Evolutionary conservation across 1,140 invertebrate species (phyloP), one percentile per base, ranked within the genome.

Genomic region (Megalonaias nervosa): DNA sequence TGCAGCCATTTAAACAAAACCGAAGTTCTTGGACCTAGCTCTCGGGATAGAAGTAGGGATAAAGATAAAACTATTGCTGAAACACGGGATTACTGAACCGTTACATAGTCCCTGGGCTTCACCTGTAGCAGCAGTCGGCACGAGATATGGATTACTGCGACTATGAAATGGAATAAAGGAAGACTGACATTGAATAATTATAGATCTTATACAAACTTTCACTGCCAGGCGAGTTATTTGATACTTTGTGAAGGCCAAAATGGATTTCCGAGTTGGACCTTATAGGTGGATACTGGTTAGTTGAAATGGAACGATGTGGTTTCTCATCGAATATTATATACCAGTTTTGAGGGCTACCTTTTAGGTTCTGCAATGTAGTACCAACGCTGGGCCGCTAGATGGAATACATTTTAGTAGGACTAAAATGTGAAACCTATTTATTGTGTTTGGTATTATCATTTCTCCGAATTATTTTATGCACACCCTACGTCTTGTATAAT

Each of bases 181-280:
- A 74, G 57, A 58, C 93, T 16, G 93, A 93, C 82, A 12, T 9
- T 71, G 82, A 79, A 0, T 92, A 89, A 0, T 83, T 85, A 2
- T 81, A 85, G 55, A 92, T 93, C 81, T 85, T 78, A 59, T 93
- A 91, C 80, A 92, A 93, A 82, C 69, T 93, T 11, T 92, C 91
- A 2, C 61, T 81, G 1, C 26, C 26, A 31, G 1, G 4, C 4
- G 2, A 92, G 93, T 57, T 88, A 92, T 26, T 89, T 92, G 19
- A 82, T 82, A 12, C 67, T 93, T 0, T 71, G 86, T 14, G 70
- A 67, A 11, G 75, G 93, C 0, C 31, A 74, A 0, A 89, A 88
- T 2, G 82, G 82, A 93, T 92, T 76, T 86, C 86, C 0, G 86
- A 79, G 93, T 1, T 69, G 38, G 92, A 93, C 86, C 86, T 93